Conservation (phyloP, 2,888 invertebrate genomes). For the Erebia aethiops region DNA sequence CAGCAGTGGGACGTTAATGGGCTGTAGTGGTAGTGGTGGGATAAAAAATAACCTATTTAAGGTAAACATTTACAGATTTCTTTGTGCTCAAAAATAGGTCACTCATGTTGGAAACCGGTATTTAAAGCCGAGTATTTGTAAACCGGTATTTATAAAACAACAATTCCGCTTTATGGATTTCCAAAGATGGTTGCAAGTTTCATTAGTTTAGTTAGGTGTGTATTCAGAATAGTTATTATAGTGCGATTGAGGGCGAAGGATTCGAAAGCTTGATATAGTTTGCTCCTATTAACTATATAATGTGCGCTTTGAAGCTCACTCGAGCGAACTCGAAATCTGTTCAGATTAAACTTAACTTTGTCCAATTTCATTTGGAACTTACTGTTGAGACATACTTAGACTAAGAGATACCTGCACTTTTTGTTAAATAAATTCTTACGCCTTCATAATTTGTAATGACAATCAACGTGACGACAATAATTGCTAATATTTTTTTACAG, state of each 20-base stretch:
- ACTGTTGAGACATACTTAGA: slow-evolving; percentile 5
- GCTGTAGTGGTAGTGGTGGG: too few relatives aligned
- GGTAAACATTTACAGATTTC: background rate
- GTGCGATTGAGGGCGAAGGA: slow-evolving; percentile 31
- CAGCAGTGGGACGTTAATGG: too few relatives aligned
- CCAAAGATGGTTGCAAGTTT: slow-evolving; percentile 42
- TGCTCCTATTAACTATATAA: slow-evolving; percentile 22
- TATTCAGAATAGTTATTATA: slow-evolving; percentile 37
- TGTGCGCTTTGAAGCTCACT: slow-evolving; percentile 26
- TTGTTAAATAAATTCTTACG: too few relatives aligned
- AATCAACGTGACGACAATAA: too few relatives aligned
- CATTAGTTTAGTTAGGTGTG: slow-evolving; percentile 33
- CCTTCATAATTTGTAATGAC: too few relatives aligned
- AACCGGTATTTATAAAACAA: slow-evolving; percentile 17
- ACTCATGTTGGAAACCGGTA: slow-evolving; percentile 28
- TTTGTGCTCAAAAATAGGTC: background rate
- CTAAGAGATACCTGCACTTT: too few relatives aligned
- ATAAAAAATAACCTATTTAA: too few relatives aligned
- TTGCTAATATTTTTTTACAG: too few relatives aligned
- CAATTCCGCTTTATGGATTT: slow-evolving; percentile 49
- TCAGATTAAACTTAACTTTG: slow-evolving; percentile 31
- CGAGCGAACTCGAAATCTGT: slow-evolving; percentile 28
- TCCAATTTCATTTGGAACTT: slow-evolving; percentile 20
- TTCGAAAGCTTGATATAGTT: slow-evolving; percentile 31
- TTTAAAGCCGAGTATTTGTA: slow-evolving; percentile 38